Evolutionary conservation across 2,113 vertebrate species (phyloP).

Genomic region (Tragelaphus strepsiceros): DNA sequence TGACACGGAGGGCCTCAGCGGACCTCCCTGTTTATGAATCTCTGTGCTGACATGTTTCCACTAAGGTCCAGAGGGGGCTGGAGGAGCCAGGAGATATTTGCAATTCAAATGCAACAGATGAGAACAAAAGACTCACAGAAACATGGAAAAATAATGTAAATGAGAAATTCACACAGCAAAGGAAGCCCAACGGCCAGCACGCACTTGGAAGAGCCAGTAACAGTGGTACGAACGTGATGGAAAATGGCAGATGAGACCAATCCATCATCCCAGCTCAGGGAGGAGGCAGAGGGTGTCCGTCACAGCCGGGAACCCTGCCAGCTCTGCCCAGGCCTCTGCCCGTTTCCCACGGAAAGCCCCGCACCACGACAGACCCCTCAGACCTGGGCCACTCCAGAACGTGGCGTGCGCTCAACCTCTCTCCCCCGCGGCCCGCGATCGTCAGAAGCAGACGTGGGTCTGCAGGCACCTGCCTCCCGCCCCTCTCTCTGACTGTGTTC

Average conservation of each 20-base stretch:
- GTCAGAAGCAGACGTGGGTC: fast-evolving
- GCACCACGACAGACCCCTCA: fast-evolving
- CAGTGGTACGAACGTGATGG: fast-evolving
- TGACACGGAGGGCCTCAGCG: fast-evolving
- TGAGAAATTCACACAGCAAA: fast-evolving
- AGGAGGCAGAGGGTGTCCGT: neutral
- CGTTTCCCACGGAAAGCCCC: fast-evolving
- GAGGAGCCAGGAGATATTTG: neutral
- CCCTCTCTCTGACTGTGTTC: no score
- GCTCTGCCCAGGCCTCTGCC: fast-evolving
- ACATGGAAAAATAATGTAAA: no score
- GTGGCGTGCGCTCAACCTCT: fast-evolving
- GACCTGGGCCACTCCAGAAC: fast-evolving
- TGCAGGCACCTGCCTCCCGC: fast-evolving
- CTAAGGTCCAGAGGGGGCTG: neutral
- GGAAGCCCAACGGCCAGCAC: fast-evolving
- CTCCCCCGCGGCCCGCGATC: fast-evolving
- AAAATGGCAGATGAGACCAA: fast-evolving
- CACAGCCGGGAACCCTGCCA: fast-evolving
- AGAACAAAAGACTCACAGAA: neutral
- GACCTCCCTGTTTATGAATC: neutral
- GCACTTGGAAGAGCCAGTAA: fast-evolving
- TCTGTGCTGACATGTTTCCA: neutral
- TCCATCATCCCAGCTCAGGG: fast-evolving
- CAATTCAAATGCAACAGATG: neutral